A percentile compares a stretch with the other conserved stretches of the same genome.
Conservation (phyloP, 2,888 invertebrate genomes). For the Apotomis capreana region DNA sequence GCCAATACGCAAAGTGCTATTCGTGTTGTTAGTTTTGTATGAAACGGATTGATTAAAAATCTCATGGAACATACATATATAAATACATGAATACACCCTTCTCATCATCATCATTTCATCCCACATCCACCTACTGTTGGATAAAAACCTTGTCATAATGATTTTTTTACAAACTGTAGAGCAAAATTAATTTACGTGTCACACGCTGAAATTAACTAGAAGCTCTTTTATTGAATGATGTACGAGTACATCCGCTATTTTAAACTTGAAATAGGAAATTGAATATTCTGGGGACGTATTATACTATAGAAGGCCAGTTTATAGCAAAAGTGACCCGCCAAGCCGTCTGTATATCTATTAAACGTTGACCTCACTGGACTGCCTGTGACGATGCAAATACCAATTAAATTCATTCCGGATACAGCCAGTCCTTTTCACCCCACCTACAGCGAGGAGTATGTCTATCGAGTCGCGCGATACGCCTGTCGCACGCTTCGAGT, state of each 20-base stretch:
- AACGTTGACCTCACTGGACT: neutral
- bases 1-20: too few species aligned
- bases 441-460: neutral
- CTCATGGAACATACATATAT: too few species aligned
- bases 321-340: neutral
- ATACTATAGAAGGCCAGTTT: neutral
- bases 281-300: neutral
- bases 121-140: too few species aligned
- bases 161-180: too few species aligned
- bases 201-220: neutral
- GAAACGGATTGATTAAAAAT: too few species aligned
- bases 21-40: too few species aligned
- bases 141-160: too few species aligned
- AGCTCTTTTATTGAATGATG: too few species aligned
- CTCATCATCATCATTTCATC: too few species aligned
- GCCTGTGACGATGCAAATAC: neutral
- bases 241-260: neutral
- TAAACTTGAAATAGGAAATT: neutral
- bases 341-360: neutral
- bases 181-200: neutral
- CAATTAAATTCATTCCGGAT: neutral
- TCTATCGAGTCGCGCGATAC: neutral
- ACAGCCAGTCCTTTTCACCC: neutral
- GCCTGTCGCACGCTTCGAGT: slow-evolving; percentile 6
- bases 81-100: too few species aligned